Conservation (phyloP, 2,797 vertebrate species). For the Sebastes cheni region DNA sequence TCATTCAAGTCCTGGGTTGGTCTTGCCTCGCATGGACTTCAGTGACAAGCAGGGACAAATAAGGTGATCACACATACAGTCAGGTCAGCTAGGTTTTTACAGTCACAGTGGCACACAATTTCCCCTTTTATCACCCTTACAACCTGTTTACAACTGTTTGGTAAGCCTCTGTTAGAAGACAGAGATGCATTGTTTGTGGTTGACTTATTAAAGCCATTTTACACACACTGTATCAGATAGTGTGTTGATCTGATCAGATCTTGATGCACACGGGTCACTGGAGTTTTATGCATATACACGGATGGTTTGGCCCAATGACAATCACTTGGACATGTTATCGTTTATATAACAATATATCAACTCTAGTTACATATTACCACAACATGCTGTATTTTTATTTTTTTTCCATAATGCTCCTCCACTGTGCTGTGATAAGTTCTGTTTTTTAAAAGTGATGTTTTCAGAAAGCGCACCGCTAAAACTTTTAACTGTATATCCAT, state of each 20-base stretch:
- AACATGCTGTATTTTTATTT: background rate
- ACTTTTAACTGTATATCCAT: background rate
- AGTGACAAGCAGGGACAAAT: constrained; percentile 90
- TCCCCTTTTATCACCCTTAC: background rate
- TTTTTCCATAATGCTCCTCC: too few species aligned
- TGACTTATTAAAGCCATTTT: background rate
- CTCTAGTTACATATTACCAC: background rate
- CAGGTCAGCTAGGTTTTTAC: background rate
- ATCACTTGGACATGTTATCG: background rate
- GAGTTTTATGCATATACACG: background rate
- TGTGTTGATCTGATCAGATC: background rate
- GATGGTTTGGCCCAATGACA: background rate
- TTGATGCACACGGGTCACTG: background rate
- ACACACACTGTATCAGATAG: background rate
- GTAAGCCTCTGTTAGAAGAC: background rate
- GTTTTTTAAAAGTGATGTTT: background rate
- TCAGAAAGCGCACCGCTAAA: background rate
- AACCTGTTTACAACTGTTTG: background rate
- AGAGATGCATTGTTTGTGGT: background rate
- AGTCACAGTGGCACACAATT: background rate
- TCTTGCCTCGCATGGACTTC: constrained; percentile 91
- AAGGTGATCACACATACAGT: constrained; percentile 72
- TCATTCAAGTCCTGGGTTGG: constrained; percentile 91
- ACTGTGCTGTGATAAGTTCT: background rate
- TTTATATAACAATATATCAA: background rate